phyloP scores from a whole-genome alignment of 2,888 invertebrate species.

The Cephus spinipes region DNA sequence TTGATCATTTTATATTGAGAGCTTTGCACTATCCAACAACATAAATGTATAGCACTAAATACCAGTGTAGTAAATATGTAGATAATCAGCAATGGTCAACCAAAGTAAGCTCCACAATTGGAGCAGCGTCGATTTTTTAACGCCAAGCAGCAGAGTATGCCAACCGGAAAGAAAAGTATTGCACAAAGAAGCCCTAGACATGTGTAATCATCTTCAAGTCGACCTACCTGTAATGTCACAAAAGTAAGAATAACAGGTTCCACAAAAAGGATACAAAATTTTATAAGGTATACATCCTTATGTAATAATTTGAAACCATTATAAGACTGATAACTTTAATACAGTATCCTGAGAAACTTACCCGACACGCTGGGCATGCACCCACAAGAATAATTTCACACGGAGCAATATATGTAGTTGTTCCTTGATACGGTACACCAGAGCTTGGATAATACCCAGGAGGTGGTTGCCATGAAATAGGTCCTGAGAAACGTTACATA shows the following conservation, averaged over 20 bases:
- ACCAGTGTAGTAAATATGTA: background rate
- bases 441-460: constrained; percentile 71
- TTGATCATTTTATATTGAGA: background rate
- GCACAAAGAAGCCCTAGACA: constrained; percentile 87
- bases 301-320: background rate
- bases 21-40: background rate
- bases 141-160: constrained; percentile 87
- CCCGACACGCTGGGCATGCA: constrained; percentile 89
- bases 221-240: constrained; percentile 73
- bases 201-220: constrained; percentile 88
- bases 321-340: background rate
- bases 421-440: constrained; percentile 43
- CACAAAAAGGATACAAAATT: background rate
- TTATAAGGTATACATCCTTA: background rate
- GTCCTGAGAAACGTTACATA: constrained; percentile 26
- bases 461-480: constrained; percentile 68
- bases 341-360: constrained; percentile 51
- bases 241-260: background rate
- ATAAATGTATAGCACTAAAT: background rate
- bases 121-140: constrained; percentile 87
- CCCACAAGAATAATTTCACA: constrained; percentile 87
- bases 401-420: constrained; percentile 74
- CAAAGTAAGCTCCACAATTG: constrained; percentile 88
- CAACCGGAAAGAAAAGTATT: constrained; percentile 87
- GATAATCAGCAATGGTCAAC: constrained; percentile 58